Percentiles rank a stretch among this genome's conserved stretches.
phyloP scores from a whole-genome alignment of 2,113 vertebrate species.

The Cyprinus carpio region DNA sequence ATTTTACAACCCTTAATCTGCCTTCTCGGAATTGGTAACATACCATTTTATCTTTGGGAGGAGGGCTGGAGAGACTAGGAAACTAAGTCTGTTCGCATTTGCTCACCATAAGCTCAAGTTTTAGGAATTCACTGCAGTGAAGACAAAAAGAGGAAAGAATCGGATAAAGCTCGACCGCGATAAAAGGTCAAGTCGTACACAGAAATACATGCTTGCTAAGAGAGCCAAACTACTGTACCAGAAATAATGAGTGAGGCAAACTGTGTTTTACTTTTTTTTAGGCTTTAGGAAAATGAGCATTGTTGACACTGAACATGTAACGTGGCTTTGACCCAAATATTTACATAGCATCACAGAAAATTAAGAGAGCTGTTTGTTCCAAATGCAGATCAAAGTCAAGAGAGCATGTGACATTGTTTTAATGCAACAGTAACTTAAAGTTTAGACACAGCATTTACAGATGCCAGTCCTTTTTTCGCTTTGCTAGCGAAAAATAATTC shows the following conservation, averaged over 20 bases:
- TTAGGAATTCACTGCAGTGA: constrained; percentile 10
- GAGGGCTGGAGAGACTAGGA: constrained; percentile 55
- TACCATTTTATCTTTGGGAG: constrained; percentile 71
- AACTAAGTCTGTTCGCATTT: constrained; percentile 31
- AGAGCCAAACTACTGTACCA: constrained; percentile 12
- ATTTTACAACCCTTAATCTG: constrained; percentile 75
- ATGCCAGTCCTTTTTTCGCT: not conserved
- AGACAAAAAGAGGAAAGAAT: constrained; percentile 51
- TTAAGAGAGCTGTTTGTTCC: not conserved
- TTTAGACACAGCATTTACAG: not conserved
- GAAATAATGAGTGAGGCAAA: constrained; percentile 24
- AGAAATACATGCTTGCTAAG: constrained; percentile 34
- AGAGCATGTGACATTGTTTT: not conserved
- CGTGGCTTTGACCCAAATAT: not conserved
- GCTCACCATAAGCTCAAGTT: constrained; percentile 45
- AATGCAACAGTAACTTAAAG: not conserved
- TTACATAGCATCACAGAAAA: not conserved
- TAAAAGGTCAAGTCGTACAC: constrained; percentile 40
- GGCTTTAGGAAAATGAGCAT: constrained; percentile 9
- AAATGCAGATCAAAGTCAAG: not conserved
- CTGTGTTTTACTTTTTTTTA: not conserved
- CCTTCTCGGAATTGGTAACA: constrained; percentile 71
- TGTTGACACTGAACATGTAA: not conserved
- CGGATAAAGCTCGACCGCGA: not conserved
- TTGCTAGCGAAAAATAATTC: not conserved